Percentiles rank a stretch among this genome's conserved stretches.
These are phyloP conservation scores for Oligia strigilis DNA, from an alignment of 2,888 invertebrate species.

Conservation along the genomic window DNA sequence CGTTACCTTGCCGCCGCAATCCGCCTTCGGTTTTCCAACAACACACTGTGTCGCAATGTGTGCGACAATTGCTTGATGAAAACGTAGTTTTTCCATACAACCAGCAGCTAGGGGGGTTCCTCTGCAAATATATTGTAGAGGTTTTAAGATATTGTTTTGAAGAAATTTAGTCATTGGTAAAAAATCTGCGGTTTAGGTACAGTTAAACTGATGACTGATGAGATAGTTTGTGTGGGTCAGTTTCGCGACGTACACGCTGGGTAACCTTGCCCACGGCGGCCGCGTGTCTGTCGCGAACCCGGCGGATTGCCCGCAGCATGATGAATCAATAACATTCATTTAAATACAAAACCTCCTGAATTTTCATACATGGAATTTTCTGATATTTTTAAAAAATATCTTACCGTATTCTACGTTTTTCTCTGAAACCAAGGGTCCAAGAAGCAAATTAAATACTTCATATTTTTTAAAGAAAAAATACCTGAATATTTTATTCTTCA, in stretches of 20 bases:
- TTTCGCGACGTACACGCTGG: constrained; percentile 54
- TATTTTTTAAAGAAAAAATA: background rate
- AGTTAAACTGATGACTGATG: background rate
- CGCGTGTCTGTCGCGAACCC: constrained; percentile 68
- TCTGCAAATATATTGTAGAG: constrained; percentile 10
- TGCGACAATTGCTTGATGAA: constrained; percentile 10
- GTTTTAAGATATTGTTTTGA: background rate
- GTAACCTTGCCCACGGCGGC: constrained; percentile 78
- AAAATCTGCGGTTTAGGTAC: background rate
- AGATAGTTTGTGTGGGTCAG: constrained; percentile 3
- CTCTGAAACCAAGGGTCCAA: constrained; percentile 66
- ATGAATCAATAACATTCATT: constrained; percentile 69
- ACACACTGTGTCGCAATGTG: constrained; percentile 32
- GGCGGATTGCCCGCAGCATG: constrained; percentile 61
- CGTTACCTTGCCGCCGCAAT: constrained; percentile 66
- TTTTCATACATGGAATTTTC: constrained; percentile 62
- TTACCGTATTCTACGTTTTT: constrained; percentile 50
- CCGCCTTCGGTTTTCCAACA: constrained; percentile 62
- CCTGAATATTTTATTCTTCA: background rate
- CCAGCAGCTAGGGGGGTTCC: background rate
- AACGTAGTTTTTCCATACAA: background rate
- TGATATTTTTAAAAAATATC: constrained; percentile 53
- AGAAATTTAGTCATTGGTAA: background rate
- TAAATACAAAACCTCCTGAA: constrained; percentile 61
- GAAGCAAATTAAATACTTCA: background rate